Base-by-base conservation (phyloP, 30 jellyfish, hydroid and myxozoan species). In the Chironex yamaguchii region DNA sequence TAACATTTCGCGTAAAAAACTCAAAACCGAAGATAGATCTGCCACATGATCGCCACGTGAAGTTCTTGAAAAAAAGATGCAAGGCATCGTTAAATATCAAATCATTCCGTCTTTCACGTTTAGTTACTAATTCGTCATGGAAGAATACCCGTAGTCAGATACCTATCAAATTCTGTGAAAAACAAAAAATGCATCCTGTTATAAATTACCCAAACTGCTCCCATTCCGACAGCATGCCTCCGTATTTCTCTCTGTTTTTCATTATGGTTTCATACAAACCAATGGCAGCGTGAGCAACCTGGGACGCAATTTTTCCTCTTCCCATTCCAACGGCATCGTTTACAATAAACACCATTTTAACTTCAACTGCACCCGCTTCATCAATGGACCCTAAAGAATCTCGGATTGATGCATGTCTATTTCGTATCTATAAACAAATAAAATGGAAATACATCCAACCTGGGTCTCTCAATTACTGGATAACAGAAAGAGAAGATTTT, bases 271-370 rank as follows among this genome's bases (percentile, higher is more conserved):
- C 29, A 29, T 67, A 31, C 1, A 87, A 49, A 22, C 79, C 85
- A 26, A 71, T 67, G 12, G 90, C 89, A 14, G 96, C 96, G 62
- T 87, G 96, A 1, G 96, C 96, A 31, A 87, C 96, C 67, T 87
- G 96, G 9, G 96, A 84, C 20, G 96, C 96, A 34, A 87, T 51
- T 29, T 87, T 87, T 3, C 96, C 96, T n/a, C 76, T 82, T 67
- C 96, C 96, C 96, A 87, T 87, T 29, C 67, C 67, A 21, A 77
- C 42, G 11, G 68, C 86, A 33, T 53, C 23, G 62, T 87, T 87
- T 28, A 87, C 96, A 42, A 68, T 82, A 68, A 87, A 87, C 0
- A 87, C 96, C 96, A 87, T 87, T 64, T 87, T 87, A n/a, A 84
- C 6, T 22, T 79, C 82, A 21, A 67, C 29, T 6, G 58, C 58